Evolutionary conservation across 2,113 vertebrate genomes (phyloP).

Genomic region (Penelope pileata): DNA sequence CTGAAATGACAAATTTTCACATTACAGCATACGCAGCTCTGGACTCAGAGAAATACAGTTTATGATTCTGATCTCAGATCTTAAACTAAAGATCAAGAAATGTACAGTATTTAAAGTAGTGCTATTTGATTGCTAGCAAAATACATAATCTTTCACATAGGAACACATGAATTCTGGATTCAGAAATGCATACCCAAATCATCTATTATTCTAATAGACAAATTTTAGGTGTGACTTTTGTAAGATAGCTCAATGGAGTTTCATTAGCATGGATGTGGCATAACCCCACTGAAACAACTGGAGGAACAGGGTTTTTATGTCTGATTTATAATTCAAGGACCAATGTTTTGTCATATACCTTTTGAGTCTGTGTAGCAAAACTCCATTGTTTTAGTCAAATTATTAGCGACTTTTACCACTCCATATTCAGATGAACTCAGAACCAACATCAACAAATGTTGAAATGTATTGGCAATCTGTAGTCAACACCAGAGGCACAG

Average conservation of each 20-base stretch:
- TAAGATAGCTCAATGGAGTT: neutral
- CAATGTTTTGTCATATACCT: neutral
- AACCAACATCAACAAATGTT: neutral
- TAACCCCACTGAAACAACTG: neutral
- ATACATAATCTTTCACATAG: neutral
- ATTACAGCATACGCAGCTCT: neutral
- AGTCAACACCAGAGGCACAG: neutral
- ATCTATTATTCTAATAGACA: neutral
- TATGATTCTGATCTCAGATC: neutral
- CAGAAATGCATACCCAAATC: neutral
- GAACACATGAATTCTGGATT: neutral
- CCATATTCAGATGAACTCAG: neutral
- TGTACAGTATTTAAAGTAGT: neutral
- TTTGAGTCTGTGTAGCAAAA: neutral
- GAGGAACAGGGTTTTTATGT: neutral
- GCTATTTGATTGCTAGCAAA: neutral
- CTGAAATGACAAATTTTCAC: neutral
- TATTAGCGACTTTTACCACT: neutral
- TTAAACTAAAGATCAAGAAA: neutral
- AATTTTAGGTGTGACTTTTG: neutral
- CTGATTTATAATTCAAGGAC: neutral
- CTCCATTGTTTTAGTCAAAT: neutral
- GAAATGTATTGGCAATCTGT: neutral
- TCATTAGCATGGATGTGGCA: neutral
- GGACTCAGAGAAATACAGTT: neutral